Evolutionary conservation across 2,888 invertebrate species (phyloP), one percentile per base, ranked within the genome.

Genomic region (Drosophila fulvimacula): DNA sequence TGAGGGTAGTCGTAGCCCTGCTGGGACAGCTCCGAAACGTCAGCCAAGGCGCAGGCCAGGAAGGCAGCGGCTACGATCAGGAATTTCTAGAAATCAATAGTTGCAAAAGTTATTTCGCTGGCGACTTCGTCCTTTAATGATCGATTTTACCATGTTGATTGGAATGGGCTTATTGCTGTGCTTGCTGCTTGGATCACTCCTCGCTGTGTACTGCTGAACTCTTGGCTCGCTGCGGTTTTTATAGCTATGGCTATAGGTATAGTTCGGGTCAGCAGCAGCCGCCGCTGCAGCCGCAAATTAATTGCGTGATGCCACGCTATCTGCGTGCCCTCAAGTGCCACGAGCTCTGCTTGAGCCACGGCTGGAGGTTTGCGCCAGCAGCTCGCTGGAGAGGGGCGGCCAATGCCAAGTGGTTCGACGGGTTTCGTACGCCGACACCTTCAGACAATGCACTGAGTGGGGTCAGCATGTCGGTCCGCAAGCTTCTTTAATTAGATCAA

Each of bases 401-500:
- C 88, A 82, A 82, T 82, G 82, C 82, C 89, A 87, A 83, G 89
- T 72, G 46, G 87, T 73, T 68, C 32, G 72, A 88, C 83, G 69
- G 69, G 88, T 83, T 87, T 88, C 53, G 39, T 30, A 41, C 44
- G 46, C 41, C 53, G 44, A 55, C 77, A 44, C 48, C 56, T 77
- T 58, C 62, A 62, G 56, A 73, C 73, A 74, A 73, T 70, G 63
- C 68, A 56, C 13, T 67, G 66, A 66, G 64, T 76, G 72, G 58
- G 73, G 78, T 63, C 72, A 73, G 55, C 66, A 65, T n/a, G 56
- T 57, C 44, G 69, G 62, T 46, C 24, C 48, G 59, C 57, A 61
- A 68, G 69, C 65, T 76, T 72, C 79, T 89, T 78, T 72, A 89
- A 89, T 88, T 84, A 82, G 83, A 89, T 81, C 89, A 79, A 76